Evolutionary conservation across 2,888 invertebrate genomes (phyloP).

Genomic region (Ashinkailepas kermadecensis): DNA sequence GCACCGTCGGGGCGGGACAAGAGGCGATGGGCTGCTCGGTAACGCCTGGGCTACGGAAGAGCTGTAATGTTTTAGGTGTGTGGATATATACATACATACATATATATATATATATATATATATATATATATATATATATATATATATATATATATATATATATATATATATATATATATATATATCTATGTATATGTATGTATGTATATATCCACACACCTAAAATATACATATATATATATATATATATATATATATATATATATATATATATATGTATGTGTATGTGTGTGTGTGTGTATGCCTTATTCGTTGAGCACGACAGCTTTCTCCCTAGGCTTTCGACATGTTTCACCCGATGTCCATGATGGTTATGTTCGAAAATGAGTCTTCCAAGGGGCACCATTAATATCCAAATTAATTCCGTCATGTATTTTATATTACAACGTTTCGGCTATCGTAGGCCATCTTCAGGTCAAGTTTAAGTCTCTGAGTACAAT

Average conservation of each 20-base stretch:
- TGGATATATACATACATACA: background rate
- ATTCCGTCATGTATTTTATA: background rate
- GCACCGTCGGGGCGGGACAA: no score
- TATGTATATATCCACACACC: background rate
- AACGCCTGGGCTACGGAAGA: no score
- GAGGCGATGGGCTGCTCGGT: no score
- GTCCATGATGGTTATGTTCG: no score
- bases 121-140: slow-evolving; percentile 24
- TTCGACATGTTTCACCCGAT: no score
- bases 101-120: background rate
- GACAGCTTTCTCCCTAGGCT: no score
- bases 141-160: slow-evolving; percentile 24
- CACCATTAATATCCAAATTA: background rate
- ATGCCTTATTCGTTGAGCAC: no score
- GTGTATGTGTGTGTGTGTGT: background rate
- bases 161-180: background rate
- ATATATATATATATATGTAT: slow-evolving; percentile 25
- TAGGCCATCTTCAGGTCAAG: no score
- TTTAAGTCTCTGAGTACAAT: no score
- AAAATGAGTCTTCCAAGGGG: background rate
- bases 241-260: slow-evolving; percentile 25
- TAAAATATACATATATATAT: no score
- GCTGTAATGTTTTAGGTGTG: no score
- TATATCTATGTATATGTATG: background rate
- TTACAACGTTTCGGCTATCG: no score